These are phyloP conservation scores for Proterorhinus semilunaris DNA, from an alignment of 2,113 vertebrate genomes.

Conservation along the genomic window DNA sequence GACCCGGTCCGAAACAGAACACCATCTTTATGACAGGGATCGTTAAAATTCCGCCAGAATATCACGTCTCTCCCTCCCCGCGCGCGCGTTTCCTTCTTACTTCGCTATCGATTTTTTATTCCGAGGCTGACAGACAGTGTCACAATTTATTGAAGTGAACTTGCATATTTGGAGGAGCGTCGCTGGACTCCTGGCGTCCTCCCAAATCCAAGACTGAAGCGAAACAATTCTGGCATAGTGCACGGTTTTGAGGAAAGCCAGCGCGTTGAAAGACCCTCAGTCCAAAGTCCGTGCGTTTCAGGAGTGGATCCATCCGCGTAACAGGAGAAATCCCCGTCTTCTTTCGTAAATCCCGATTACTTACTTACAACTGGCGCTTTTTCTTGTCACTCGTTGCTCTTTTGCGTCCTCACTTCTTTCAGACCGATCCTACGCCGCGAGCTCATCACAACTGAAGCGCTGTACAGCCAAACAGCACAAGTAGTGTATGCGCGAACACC, in stretches of 20 bases:
- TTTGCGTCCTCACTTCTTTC: slow-evolving; percentile 62
- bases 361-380: background rate
- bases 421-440: slow-evolving; percentile 67
- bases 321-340: slow-evolving; percentile 8
- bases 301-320: slow-evolving; percentile 50
- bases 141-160: slow-evolving; percentile 78
- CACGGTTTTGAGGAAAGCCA: slow-evolving; percentile 21
- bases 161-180: slow-evolving; percentile 69
- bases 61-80: slow-evolving; percentile 34
- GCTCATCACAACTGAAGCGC: slow-evolving; percentile 66
- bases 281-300: slow-evolving; percentile 42
- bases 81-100: slow-evolving; percentile 20
- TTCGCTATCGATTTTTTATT: slow-evolving; percentile 74
- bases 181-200: slow-evolving; percentile 73
- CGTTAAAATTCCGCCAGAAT: slow-evolving; percentile 76
- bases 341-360: background rate
- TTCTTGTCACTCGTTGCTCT: slow-evolving; percentile 48
- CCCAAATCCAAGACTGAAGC: slow-evolving; percentile 68
- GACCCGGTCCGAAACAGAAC: slow-evolving; percentile 46
- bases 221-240: slow-evolving; percentile 69
- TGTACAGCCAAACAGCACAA: slow-evolving; percentile 60
- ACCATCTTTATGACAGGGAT: slow-evolving; percentile 68
- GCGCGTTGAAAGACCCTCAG: slow-evolving; percentile 63
- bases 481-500: slow-evolving; percentile 58
- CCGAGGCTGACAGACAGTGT: slow-evolving; percentile 77